A percentile compares a stretch with the other conserved stretches of the same genome.
These are phyloP conservation scores for Cheilosia vulpina DNA, from an alignment of 2,888 invertebrate species.

Conservation along the genomic window DNA sequence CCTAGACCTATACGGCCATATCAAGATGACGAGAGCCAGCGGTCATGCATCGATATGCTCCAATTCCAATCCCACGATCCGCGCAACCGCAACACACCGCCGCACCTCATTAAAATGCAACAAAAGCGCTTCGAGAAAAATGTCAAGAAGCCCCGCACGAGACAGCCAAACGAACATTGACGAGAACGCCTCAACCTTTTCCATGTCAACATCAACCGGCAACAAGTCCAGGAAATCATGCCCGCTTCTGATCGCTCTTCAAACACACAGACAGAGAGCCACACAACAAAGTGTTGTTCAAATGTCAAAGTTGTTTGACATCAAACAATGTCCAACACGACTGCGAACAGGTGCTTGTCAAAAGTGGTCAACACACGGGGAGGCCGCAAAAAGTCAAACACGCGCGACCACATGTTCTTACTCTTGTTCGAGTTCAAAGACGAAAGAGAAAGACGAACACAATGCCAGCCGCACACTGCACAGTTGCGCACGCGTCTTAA, in stretches of 20 bases:
- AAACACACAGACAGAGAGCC: not conserved
- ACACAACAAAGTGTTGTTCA: constrained; percentile 53
- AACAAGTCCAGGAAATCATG: constrained; percentile 67
- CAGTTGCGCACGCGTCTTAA: constrained; percentile 69
- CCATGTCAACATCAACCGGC: constrained; percentile 10
- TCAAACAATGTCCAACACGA: constrained; percentile 71
- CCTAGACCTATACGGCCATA: too few species aligned
- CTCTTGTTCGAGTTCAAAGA: constrained; percentile 52
- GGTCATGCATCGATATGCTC: too few species aligned
- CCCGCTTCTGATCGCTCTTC: not conserved
- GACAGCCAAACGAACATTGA: constrained; percentile 11
- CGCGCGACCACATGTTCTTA: constrained; percentile 54
- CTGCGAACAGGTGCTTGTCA: constrained; percentile 71
- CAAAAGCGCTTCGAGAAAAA: constrained; percentile 50
- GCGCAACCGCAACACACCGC: not conserved
- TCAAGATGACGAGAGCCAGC: too few species aligned
- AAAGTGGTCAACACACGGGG: constrained; percentile 47
- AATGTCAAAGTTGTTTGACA: constrained; percentile 74
- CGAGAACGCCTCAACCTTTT: constrained; percentile 41
- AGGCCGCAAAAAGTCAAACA: constrained; percentile 55
- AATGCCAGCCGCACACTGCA: constrained; percentile 17
- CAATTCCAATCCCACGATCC: too few species aligned
- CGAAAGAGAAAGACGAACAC: constrained; percentile 41
- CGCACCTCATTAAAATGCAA: constrained; percentile 41
- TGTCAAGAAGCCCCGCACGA: constrained; percentile 45